These are phyloP conservation scores for Ceramica pisi DNA, from an alignment of 2,888 invertebrate genomes.

Conservation along the genomic window DNA sequence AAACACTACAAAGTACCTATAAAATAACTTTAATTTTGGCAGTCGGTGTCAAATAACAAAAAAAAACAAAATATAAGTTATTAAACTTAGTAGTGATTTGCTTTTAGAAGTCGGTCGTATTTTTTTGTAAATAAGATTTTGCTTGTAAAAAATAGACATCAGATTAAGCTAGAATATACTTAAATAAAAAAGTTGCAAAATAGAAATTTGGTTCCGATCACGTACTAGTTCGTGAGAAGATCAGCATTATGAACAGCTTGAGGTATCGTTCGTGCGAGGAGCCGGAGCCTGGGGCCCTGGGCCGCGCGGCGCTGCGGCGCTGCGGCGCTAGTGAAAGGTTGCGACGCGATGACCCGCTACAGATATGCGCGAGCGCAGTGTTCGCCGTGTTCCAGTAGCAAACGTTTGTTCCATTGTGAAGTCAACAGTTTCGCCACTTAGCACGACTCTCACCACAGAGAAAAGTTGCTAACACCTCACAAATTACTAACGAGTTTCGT, in stretches of 20 bases:
- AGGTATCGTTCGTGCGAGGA: conserved; percentile 51
- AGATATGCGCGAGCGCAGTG: conserved; percentile 69
- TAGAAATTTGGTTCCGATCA: conserved; percentile 59
- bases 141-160: background rate
- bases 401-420: conserved; percentile 79
- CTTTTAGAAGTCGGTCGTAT: no score
- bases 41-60: no score
- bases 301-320: conserved; percentile 7
- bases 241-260: conserved; percentile 55
- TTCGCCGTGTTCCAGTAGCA: conserved; percentile 66
- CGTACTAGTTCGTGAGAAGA: conserved; percentile 50
- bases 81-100: no score
- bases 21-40: no score
- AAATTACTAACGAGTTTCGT: conserved; percentile 86
- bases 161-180: conserved; percentile 5
- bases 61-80: no score
- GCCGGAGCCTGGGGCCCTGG: conserved; percentile 9
- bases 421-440: conserved; percentile 85
- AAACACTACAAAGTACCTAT: no score
- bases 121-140: no score
- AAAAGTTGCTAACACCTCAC: conserved; percentile 83
- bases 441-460: conserved; percentile 85
- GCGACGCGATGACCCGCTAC: conserved; percentile 82
- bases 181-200: conserved; percentile 43
- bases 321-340: conserved; percentile 80